These are phyloP conservation scores for Ceyx melanurus DNA, from an alignment of 2,113 vertebrate species.

Conservation along the genomic window DNA sequence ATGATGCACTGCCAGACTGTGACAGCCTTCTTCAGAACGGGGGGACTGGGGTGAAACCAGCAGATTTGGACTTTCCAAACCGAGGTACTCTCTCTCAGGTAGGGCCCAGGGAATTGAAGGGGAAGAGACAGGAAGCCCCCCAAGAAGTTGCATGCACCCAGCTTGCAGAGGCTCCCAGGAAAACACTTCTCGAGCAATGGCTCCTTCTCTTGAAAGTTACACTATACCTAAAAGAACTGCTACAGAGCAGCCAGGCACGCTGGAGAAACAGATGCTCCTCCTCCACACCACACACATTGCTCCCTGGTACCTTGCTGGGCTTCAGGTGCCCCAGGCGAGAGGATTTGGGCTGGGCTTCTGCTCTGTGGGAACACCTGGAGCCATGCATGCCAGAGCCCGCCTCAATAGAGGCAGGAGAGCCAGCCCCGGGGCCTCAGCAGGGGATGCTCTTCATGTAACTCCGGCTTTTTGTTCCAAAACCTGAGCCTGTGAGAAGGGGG, in stretches of 20 bases:
- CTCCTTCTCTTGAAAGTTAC: not conserved
- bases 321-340: not conserved
- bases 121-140: not conserved
- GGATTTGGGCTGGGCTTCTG: not conserved
- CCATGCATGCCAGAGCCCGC: conserved; percentile 36
- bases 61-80: not conserved
- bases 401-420: conserved; percentile 10
- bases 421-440: conserved; percentile 53
- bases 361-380: conserved; percentile 23
- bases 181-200: not conserved
- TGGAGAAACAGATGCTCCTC: not conserved
- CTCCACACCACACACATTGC: not conserved
- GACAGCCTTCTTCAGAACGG: rapidly evolving
- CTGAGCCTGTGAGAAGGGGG: not conserved
- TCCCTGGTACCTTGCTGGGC: not conserved
- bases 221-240: not conserved
- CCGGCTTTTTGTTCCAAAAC: conserved; percentile 52
- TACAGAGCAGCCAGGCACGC: not conserved
- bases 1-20: rapidly evolving
- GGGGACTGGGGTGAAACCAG: not conserved
- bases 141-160: not conserved
- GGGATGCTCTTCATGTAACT: conserved; percentile 12
- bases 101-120: not conserved
- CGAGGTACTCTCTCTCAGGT: too few species aligned
- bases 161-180: not conserved